phyloP scores from a whole-genome alignment of 1,140 invertebrate species.

The Pseudomyrmex flavicornis region DNA sequence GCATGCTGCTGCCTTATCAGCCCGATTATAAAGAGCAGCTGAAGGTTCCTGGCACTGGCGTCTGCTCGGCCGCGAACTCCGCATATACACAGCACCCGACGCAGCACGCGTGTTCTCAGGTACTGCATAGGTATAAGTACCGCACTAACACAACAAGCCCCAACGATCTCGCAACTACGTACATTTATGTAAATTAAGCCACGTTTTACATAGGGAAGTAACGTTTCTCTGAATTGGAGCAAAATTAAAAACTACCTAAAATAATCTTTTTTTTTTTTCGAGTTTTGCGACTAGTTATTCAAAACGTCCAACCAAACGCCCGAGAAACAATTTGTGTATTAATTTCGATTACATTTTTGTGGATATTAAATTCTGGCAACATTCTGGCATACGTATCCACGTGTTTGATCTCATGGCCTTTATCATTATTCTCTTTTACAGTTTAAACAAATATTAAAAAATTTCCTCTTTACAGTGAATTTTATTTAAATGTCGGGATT shows the following conservation, averaged over 20 bases:
- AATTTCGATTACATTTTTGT: too few relatives aligned
- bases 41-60: conserved; percentile 92
- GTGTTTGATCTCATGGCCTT: too few relatives aligned
- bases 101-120: conserved; percentile 88
- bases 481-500: too few relatives aligned
- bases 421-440: too few relatives aligned
- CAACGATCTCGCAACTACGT: neutral
- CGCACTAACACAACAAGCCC: neutral
- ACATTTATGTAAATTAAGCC: neutral
- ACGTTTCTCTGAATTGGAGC: neutral
- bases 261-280: too few relatives aligned
- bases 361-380: too few relatives aligned
- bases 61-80: conserved; percentile 87
- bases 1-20: conserved; percentile 96
- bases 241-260: too few relatives aligned
- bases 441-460: too few relatives aligned
- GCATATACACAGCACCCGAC: conserved; percentile 81
- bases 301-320: neutral
- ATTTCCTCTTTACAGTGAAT: too few relatives aligned
- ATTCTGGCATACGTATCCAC: too few relatives aligned
- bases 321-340: too few relatives aligned
- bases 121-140: conserved; percentile 76
- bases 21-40: conserved; percentile 95
- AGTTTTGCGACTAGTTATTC: too few relatives aligned
- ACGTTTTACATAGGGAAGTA: neutral